Conservation (phyloP, 2,113 vertebrate genomes). For the Eclectus roratus region DNA sequence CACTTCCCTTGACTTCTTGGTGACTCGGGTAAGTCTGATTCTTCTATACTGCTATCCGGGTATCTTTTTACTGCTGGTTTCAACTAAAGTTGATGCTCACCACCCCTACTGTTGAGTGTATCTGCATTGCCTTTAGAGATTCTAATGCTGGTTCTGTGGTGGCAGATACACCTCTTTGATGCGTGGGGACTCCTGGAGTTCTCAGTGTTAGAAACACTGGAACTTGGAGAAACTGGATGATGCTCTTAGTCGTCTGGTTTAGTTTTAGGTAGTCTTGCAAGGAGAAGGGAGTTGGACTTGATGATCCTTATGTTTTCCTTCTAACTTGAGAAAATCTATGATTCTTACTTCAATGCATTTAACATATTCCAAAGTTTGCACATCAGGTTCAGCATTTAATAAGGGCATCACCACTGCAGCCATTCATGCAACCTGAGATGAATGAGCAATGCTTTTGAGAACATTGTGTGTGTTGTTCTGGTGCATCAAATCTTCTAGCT, state of each 20-base stretch:
- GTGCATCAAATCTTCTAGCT: neutral
- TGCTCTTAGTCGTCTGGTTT: neutral
- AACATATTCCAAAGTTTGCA: neutral
- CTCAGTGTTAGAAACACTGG: neutral
- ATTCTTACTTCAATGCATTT: neutral
- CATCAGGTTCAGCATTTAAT: neutral
- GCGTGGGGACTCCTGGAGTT: accelerated
- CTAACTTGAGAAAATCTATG: neutral
- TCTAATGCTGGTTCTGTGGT: neutral
- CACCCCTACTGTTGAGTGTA: neutral
- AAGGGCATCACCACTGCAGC: neutral
- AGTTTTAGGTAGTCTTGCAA: neutral
- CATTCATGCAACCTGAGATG: accelerated
- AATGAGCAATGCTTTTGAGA: neutral
- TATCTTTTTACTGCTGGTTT: neutral
- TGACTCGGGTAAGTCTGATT: constrained; percentile 24
- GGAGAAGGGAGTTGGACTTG: neutral
- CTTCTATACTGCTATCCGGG: neutral
- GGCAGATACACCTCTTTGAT: accelerated
- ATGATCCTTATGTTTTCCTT: neutral
- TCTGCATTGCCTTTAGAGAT: accelerated
- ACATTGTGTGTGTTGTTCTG: neutral
- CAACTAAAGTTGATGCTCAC: neutral
- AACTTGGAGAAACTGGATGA: accelerated
- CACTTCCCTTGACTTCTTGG: neutral